Percentiles rank a stretch among this genome's conserved stretches.
Evolutionary conservation across 1,140 invertebrate species (phyloP).

Genomic region (Cotesia typhae): DNA sequence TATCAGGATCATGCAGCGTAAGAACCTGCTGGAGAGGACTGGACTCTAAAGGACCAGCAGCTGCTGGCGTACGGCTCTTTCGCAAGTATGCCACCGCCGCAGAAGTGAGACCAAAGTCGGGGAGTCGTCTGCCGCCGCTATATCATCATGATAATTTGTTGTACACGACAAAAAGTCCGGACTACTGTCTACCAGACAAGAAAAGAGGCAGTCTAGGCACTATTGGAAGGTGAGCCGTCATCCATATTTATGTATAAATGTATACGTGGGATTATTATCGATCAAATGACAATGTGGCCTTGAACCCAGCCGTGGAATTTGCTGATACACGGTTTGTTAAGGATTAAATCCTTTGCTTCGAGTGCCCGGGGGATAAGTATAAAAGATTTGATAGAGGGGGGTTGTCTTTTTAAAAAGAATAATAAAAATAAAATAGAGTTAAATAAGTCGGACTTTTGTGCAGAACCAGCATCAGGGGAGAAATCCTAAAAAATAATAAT

Average conservation of each 20-base stretch:
- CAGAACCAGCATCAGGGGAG: too few relatives aligned
- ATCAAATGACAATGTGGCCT: conserved; percentile 14
- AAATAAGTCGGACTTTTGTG: conserved; percentile 11
- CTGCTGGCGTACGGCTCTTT: conserved; percentile 62
- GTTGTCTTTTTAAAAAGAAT: not conserved
- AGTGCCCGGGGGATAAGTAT: conserved; percentile 25
- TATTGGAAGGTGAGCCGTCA: conserved; percentile 66
- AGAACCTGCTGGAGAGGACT: conserved; percentile 75
- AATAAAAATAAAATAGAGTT: conserved; percentile 16
- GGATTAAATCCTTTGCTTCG: conserved; percentile 8
- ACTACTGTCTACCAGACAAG: conserved; percentile 73
- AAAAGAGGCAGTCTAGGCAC: conserved; percentile 73
- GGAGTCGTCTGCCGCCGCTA: conserved; percentile 58
- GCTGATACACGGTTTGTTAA: conserved; percentile 30
- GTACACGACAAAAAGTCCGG: conserved; percentile 73
- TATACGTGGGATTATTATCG: conserved; percentile 10
- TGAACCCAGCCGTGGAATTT: conserved; percentile 27
- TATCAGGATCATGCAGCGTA: conserved; percentile 74
- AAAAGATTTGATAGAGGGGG: conserved; percentile 29
- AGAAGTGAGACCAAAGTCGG: conserved; percentile 60
- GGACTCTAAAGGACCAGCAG: conserved; percentile 58
- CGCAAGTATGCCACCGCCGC: conserved; percentile 60
- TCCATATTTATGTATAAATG: not conserved
- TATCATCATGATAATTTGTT: conserved; percentile 70
- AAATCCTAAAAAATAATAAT: too few relatives aligned